These are phyloP conservation scores for Orgyia antiqua DNA, from an alignment of 2,888 invertebrate genomes.

Conservation along the genomic window DNA sequence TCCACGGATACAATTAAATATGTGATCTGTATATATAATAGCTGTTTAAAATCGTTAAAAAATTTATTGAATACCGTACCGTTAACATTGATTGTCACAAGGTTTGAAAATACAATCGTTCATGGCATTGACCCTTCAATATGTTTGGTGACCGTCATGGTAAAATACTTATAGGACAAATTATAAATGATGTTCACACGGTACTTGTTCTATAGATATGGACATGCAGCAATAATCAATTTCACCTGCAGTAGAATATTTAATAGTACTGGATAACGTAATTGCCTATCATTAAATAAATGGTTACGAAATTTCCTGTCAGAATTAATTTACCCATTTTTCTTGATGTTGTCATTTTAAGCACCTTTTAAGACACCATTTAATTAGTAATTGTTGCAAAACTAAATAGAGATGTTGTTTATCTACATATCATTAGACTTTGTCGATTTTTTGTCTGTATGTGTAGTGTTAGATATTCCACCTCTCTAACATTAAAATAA, in stretches of 20 bases:
- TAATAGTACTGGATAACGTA: conserved; percentile 5
- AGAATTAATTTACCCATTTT: neutral
- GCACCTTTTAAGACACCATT: neutral
- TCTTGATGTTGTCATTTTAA: neutral
- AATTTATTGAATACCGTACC: too few relatives aligned
- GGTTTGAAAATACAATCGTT: conserved; percentile 3
- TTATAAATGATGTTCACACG: conserved; percentile 6
- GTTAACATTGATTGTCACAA: conserved; percentile 1
- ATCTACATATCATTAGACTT: too few relatives aligned
- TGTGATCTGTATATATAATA: too few relatives aligned
- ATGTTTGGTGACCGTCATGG: conserved; percentile 3
- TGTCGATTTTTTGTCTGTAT: too few relatives aligned
- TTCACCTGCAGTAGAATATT: conserved; percentile 8
- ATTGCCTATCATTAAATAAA: conserved; percentile 9
- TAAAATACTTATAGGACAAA: conserved; percentile 1
- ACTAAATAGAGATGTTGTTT: too few relatives aligned
- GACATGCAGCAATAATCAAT: conserved; percentile 3
- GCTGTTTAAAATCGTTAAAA: too few relatives aligned
- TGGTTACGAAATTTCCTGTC: neutral
- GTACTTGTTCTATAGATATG: neutral
- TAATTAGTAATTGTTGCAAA: too few relatives aligned
- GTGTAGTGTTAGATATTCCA: too few relatives aligned
- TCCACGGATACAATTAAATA: too few relatives aligned
- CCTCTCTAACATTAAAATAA: too few relatives aligned
- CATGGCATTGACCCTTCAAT: conserved; percentile 8